A percentile compares a stretch with the other conserved stretches of the same genome.
phyloP scores from a whole-genome alignment of 2,888 invertebrate species.

The Eulithis prunata region DNA sequence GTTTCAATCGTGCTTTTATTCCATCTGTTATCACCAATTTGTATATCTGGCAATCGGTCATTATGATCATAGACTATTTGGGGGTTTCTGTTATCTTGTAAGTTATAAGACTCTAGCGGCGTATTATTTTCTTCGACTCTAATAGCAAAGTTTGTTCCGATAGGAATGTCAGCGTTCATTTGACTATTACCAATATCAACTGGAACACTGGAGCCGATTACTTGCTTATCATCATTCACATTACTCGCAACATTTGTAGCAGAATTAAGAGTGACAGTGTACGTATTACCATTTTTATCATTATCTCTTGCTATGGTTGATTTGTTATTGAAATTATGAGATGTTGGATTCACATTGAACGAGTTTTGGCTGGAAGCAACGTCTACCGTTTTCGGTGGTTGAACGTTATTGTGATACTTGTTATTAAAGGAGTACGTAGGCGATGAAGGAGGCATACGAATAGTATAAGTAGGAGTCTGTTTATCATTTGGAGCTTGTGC shows the following conservation, averaged over 20 bases:
- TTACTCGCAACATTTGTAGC: constrained; percentile 69
- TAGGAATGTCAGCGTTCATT: constrained; percentile 76
- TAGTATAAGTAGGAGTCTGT: constrained; percentile 71
- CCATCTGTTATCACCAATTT: constrained; percentile 70
- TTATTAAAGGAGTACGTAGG: constrained; percentile 53
- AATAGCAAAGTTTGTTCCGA: constrained; percentile 80
- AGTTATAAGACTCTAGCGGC: constrained; percentile 60
- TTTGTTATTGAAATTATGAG: constrained; percentile 57
- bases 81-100: constrained; percentile 58
- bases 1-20: constrained; percentile 59
- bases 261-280: constrained; percentile 71
- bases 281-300: constrained; percentile 60
- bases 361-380: constrained; percentile 46
- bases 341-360: constrained; percentile 47
- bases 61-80: constrained; percentile 52
- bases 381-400: constrained; percentile 35
- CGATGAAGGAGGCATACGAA: constrained; percentile 66
- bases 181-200: constrained; percentile 64
- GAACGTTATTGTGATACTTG: constrained; percentile 43
- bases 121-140: constrained; percentile 73
- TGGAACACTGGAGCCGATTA: constrained; percentile 70
- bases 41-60: constrained; percentile 51
- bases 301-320: constrained; percentile 53
- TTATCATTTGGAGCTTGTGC: constrained; percentile 70
- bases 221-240: constrained; percentile 59